Conservation (phyloP, 2,797 vertebrate genomes). For the Xiphophorus birchmanni region DNA sequence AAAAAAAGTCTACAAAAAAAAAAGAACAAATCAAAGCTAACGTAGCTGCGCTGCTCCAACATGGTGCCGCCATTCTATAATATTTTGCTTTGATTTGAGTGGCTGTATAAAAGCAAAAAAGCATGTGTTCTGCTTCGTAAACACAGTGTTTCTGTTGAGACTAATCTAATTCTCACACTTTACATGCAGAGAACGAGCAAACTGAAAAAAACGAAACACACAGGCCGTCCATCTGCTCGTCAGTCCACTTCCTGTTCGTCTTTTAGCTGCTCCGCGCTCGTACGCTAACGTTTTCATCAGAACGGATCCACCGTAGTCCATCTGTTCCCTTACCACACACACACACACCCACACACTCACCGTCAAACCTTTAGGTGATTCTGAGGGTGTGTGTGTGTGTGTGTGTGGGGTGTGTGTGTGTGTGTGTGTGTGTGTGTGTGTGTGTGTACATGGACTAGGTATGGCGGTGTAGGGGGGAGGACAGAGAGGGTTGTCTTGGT, state of each 20-base stretch:
- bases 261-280: not conserved
- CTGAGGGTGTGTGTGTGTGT: not conserved
- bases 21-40: not conserved
- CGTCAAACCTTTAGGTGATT: constrained; percentile 53
- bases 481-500: constrained; percentile 60
- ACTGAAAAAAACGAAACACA: constrained; percentile 19
- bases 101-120: constrained; percentile 13
- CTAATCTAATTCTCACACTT: not conserved
- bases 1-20: not conserved
- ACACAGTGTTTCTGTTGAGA: constrained; percentile 2
- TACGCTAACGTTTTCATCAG: constrained; percentile 8
- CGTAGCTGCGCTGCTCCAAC: not conserved
- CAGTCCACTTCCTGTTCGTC: constrained; percentile 11
- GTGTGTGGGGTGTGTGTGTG: constrained; percentile 22
- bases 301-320: constrained; percentile 40
- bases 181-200: not conserved
- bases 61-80: not conserved
- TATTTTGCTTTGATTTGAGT: not conserved
- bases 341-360: not conserved
- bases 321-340: constrained; percentile 46
- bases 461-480: constrained; percentile 38
- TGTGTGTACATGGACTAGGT: constrained; percentile 48
- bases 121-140: not conserved
- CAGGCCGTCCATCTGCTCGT: constrained; percentile 43
- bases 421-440: not conserved